Evolutionary conservation across 2,888 invertebrate genomes (phyloP).

Genomic region (Heliconius cydno): DNA sequence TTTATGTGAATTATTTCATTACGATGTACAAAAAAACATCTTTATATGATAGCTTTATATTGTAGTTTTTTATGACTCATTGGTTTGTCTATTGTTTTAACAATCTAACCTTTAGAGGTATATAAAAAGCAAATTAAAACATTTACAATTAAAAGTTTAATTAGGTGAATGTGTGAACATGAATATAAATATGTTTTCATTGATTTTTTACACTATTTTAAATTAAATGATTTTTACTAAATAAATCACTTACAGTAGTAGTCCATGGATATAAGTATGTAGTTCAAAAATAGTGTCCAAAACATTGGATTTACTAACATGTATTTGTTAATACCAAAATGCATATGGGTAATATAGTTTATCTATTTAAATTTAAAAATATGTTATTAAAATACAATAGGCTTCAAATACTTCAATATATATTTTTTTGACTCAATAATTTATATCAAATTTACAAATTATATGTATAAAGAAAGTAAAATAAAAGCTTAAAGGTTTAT

Average conservation of each 20-base stretch:
- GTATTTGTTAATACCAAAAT: too few relatives aligned
- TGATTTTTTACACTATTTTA: neutral
- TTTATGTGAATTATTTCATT: neutral
- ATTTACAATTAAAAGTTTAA: neutral
- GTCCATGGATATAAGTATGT: too few relatives aligned
- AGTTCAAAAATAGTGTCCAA: too few relatives aligned
- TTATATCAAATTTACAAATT: too few relatives aligned
- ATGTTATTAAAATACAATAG: too few relatives aligned
- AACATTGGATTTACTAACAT: too few relatives aligned
- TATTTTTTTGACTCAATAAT: too few relatives aligned
- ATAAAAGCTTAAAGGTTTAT: too few relatives aligned
- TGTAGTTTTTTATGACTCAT: neutral
- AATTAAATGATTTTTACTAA: neutral
- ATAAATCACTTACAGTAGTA: neutral
- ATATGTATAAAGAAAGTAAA: too few relatives aligned
- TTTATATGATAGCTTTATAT: neutral
- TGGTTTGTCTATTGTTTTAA: neutral
- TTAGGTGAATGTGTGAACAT: neutral
- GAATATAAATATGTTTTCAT: neutral
- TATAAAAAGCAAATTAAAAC: neutral
- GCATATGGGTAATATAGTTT: too few relatives aligned
- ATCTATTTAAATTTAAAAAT: too few relatives aligned
- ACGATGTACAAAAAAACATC: neutral
- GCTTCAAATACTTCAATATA: too few relatives aligned
- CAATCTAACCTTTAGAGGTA: neutral